Conservation (phyloP, 1,140 invertebrate species). For the Archegozetes longisetosus region DNA sequence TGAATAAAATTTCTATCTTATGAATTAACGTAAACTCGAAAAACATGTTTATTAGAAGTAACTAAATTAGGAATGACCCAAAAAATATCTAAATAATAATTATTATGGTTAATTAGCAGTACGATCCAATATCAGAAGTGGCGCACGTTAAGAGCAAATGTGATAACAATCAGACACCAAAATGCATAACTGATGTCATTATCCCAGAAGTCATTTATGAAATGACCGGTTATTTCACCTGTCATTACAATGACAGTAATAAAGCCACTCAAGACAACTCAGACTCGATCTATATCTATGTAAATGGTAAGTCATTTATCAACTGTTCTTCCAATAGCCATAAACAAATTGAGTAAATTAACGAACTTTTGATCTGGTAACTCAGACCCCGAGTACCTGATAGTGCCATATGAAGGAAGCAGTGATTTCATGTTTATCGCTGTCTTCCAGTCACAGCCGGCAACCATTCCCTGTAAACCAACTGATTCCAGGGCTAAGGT, state of each 20-base stretch:
- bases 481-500: conserved; percentile 17
- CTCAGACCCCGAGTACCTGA: conserved; percentile 16
- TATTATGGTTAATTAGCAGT: too few relatives aligned
- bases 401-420: conserved; percentile 15
- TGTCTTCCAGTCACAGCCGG: conserved; percentile 11
- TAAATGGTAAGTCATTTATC: conserved; percentile 15
- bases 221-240: conserved; percentile 16
- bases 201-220: conserved; percentile 3
- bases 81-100: too few relatives aligned
- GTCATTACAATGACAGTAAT: conserved; percentile 13
- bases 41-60: too few relatives aligned
- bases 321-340: too few relatives aligned
- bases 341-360: too few relatives aligned
- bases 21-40: too few relatives aligned
- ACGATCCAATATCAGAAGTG: background rate
- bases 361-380: background rate
- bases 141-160: background rate
- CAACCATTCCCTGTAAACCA: conserved; percentile 18
- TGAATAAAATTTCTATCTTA: too few relatives aligned
- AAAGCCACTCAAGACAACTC: conserved; percentile 2
- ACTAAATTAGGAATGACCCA: too few relatives aligned
- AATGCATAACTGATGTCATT: conserved; percentile 4
- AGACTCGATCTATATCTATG: conserved; percentile 17
- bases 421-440: conserved; percentile 13
- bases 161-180: background rate